Evolutionary conservation across 1,140 invertebrate species (phyloP).

Genomic region (Phocides pigmalion): DNA sequence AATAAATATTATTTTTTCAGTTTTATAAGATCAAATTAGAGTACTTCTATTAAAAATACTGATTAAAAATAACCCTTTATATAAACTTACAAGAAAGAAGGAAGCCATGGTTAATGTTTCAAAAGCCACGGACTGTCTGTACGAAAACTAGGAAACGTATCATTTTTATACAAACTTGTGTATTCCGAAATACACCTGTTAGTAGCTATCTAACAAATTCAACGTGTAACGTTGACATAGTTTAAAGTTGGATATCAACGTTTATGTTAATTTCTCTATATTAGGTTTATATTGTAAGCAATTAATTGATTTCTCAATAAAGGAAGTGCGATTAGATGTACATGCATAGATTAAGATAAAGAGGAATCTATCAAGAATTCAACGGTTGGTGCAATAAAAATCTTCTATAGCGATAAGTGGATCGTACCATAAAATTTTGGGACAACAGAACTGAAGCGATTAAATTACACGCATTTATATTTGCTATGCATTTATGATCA

Average conservation of each 20-base stretch:
- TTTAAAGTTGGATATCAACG: not conserved
- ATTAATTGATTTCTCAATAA: not conserved
- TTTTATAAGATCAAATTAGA: too few relatives aligned
- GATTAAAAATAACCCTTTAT: conserved; percentile 1
- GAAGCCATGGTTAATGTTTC: conserved; percentile 37
- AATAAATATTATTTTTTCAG: too few relatives aligned
- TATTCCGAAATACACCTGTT: conserved; percentile 29
- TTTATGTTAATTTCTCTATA: conserved; percentile 10
- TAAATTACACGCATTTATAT: too few relatives aligned
- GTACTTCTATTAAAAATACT: conserved; percentile 30
- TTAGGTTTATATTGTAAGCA: conserved; percentile 3
- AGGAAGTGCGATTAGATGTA: too few relatives aligned
- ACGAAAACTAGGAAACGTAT: conserved; percentile 30
- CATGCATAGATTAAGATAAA: too few relatives aligned
- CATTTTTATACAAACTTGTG: conserved; percentile 41
- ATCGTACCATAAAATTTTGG: too few relatives aligned
- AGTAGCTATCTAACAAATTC: conserved; percentile 14
- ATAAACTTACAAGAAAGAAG: conserved; percentile 41
- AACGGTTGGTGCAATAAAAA: too few relatives aligned
- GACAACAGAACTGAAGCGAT: too few relatives aligned
- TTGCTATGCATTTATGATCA: too few relatives aligned
- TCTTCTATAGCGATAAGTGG: too few relatives aligned
- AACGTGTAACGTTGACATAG: not conserved
- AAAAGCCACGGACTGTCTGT: conserved; percentile 27
- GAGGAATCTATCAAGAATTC: too few relatives aligned